Percentiles rank a stretch among this genome's conserved stretches.
Conservation (phyloP, 2,797 vertebrate species). For the Falco berigora region DNA sequence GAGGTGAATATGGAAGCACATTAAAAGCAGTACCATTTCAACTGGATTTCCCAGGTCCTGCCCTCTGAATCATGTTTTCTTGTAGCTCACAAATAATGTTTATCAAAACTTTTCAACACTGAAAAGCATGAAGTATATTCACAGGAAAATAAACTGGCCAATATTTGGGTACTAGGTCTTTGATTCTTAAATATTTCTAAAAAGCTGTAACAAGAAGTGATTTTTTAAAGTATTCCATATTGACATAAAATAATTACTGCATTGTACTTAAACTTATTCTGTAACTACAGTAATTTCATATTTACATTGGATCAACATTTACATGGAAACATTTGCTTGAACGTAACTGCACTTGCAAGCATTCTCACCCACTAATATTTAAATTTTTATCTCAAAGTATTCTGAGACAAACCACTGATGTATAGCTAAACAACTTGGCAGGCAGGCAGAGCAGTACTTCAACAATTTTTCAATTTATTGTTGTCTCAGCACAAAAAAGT, state of each 20-base stretch:
- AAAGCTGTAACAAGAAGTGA: background rate
- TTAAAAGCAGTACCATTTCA: background rate
- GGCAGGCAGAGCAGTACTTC: background rate
- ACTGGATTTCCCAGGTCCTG: background rate
- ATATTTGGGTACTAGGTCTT: background rate
- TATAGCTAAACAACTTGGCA: background rate
- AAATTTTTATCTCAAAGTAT: background rate
- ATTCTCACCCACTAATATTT: background rate
- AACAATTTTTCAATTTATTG: constrained; percentile 23
- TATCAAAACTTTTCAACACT: background rate
- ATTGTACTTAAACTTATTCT: background rate
- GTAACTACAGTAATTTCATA: background rate
- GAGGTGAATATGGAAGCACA: background rate
- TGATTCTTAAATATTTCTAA: background rate
- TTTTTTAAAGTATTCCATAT: background rate
- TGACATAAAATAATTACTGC: background rate
- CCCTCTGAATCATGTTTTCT: background rate
- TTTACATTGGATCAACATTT: background rate
- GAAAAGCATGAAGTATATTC: background rate
- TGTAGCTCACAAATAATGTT: background rate
- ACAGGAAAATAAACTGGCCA: background rate
- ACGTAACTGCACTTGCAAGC: background rate
- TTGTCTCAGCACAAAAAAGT: constrained; percentile 39
- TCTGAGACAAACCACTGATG: background rate
- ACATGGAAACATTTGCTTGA: background rate